Evolutionary conservation across 1,140 invertebrate genomes (phyloP), one percentile per base, ranked within the genome.

Genomic region (Anthonomus grandis): DNA sequence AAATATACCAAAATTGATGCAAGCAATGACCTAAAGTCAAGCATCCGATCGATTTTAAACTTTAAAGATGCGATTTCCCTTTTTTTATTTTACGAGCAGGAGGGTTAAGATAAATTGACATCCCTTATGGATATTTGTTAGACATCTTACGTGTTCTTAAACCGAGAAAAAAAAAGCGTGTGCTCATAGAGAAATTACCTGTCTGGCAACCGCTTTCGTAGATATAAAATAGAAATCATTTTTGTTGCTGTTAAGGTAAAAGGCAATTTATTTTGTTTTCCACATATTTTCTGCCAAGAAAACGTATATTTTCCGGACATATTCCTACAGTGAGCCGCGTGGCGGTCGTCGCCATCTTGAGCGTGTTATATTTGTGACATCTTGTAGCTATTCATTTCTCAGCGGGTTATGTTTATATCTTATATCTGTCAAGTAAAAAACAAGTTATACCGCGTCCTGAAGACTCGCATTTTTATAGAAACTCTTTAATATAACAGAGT

Each of bases 361-460:
- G 55, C 45, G 51, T 51, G 61, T 63, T 60, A 60, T 60, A 60
- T 63, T 63, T 63, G 60, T 63, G 60, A 63, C 57, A 59, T 63
- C 60, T 58, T 63, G 57, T 63, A 52, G 60, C 60, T 52, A 63
- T 48, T 57, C 46, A 57, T 63, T 63, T 63, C 57, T 59, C 60
- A 59, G 49, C 56, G 57, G 57, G 57, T 57, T 52, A 59, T 59
- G 46, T 62, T 62, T 62, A 58, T 57, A 58, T 55, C 55, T 60
- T 39, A 55, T 60, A 49, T 55, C 55, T 57, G 55, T 57, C 55
- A 50, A 24, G 46, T 27, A 25, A 37, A 50, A 46, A 50, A 57
- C 39, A 57, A 50, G 46, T 57, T 50, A 23, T 57, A 27, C 45
- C 50, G 23, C 31, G 21, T 44, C 46, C 21, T 22, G 47, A 38